phyloP scores from a whole-genome alignment of 92 coral and sea anemone genomes.

The Blastomussa wellsi region DNA sequence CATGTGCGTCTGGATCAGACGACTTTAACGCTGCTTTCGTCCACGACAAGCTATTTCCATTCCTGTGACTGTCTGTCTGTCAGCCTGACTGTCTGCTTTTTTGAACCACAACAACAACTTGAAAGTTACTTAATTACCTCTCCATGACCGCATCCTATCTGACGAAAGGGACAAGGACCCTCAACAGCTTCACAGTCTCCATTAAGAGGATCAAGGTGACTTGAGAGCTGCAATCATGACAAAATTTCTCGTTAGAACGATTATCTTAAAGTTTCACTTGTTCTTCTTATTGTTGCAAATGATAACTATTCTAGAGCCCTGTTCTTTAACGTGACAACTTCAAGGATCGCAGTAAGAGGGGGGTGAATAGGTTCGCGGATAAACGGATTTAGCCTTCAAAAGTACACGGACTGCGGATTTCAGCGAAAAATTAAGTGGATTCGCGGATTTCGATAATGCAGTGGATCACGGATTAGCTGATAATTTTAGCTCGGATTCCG shows the following conservation, averaged over 20 bases:
- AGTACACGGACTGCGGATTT: too few relatives aligned
- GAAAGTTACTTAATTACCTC: constrained; percentile 37
- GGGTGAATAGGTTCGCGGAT: too few relatives aligned
- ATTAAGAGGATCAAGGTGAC: constrained; percentile 49
- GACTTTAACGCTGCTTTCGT: too few relatives aligned
- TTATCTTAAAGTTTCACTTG: neutral
- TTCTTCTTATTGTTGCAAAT: neutral
- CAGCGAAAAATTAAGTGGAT: too few relatives aligned
- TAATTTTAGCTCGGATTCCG: too few relatives aligned
- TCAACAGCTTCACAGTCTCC: constrained; percentile 57
- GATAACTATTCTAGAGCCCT: neutral
- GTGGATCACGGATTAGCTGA: too few relatives aligned
- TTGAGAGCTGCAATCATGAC: constrained; percentile 33
- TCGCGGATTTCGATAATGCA: too few relatives aligned
- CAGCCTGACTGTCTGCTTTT: neutral
- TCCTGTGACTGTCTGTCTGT: neutral
- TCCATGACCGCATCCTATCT: constrained; percentile 45
- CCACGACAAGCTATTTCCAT: too few relatives aligned
- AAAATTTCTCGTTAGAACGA: neutral
- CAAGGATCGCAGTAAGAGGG: too few relatives aligned
- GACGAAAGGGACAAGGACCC: constrained; percentile 53
- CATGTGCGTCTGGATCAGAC: neutral
- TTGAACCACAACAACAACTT: neutral
- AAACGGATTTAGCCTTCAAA: too few relatives aligned
- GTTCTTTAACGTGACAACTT: too few relatives aligned